phyloP scores from a whole-genome alignment of 2,888 invertebrate genomes.

The Melieria crassipennis region DNA sequence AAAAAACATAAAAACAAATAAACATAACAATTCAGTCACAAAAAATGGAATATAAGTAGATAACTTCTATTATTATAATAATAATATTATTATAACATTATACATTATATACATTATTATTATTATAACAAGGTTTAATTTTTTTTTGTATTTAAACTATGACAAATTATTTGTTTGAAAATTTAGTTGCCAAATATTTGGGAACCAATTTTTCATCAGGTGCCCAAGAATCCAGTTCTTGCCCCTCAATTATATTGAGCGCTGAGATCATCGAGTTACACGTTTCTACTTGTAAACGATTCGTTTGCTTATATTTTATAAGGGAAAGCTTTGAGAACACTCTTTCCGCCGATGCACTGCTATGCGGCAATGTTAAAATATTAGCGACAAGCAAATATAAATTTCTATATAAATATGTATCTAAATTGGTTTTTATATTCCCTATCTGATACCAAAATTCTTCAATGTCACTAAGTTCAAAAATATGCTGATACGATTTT shows the following conservation, averaged over 20 bases:
- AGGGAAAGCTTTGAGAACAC: not conserved
- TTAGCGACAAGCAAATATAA: not conserved
- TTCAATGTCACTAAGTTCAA: not conserved
- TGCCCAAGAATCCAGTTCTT: not conserved
- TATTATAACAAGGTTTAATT: no score
- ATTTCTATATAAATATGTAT: not conserved
- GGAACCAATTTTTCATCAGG: not conserved
- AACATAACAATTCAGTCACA: no score
- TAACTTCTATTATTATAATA: no score
- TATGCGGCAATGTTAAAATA: not conserved
- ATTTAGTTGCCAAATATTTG: not conserved
- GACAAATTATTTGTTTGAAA: no score
- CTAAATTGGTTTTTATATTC: not conserved
- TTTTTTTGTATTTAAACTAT: no score
- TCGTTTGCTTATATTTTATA: not conserved
- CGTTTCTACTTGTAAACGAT: not conserved
- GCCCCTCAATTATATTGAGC: not conserved
- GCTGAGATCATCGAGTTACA: constrained; percentile 1
- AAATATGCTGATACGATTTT: not conserved
- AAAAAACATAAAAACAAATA: no score
- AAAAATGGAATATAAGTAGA: no score
- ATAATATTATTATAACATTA: no score
- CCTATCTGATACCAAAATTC: not conserved
- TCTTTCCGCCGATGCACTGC: constrained; percentile 4
- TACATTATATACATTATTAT: no score